These are phyloP conservation scores for Diachasma alloeum DNA, from an alignment of 1,140 invertebrate genomes.

Conservation along the genomic window DNA sequence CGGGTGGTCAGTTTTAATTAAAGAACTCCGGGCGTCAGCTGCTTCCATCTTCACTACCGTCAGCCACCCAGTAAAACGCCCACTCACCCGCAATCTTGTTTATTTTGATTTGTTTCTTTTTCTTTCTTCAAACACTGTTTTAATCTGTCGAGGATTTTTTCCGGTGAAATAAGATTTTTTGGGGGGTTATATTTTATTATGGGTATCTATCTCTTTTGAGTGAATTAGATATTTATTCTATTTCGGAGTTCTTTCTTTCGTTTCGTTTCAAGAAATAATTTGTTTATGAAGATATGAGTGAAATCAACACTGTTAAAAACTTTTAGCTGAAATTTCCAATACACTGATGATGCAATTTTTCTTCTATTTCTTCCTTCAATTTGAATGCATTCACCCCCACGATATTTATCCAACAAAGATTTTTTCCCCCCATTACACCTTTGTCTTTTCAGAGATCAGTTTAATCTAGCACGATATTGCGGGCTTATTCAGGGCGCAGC, in stretches of 20 bases:
- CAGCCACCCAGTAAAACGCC: conserved; percentile 29
- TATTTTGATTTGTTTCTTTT: conserved; percentile 32
- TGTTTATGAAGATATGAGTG: no score
- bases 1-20: conserved; percentile 60
- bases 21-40: conserved; percentile 60
- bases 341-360: no score
- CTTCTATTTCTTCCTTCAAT: no score
- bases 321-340: no score
- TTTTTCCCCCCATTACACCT: background rate
- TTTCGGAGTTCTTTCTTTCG: no score
- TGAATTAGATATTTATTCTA: background rate
- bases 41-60: conserved; percentile 48
- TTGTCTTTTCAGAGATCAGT: conserved; percentile 1
- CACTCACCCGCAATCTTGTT: conserved; percentile 28
- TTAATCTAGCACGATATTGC: conserved; percentile 22
- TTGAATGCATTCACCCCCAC: background rate
- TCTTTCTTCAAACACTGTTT: conserved; percentile 1
- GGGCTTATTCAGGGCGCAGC: background rate
- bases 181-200: background rate
- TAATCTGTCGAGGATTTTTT: background rate
- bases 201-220: background rate
- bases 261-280: no score
- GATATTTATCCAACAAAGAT: conserved; percentile 10
- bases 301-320: no score
- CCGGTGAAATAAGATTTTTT: background rate